phyloP scores from a whole-genome alignment of 2,888 invertebrate genomes.

The Pachliopta kotzebuea region DNA sequence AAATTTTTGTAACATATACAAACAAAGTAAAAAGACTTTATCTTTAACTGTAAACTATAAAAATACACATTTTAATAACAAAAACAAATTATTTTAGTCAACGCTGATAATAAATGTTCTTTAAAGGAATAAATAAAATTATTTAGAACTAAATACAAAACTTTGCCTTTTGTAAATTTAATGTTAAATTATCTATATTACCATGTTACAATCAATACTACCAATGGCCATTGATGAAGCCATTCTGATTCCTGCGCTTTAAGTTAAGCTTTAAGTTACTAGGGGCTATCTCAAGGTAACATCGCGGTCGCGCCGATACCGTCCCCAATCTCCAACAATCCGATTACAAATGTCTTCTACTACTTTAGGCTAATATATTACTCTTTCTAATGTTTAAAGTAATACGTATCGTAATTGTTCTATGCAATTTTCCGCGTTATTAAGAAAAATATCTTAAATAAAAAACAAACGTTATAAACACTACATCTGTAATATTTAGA shows the following conservation, averaged over 20 bases:
- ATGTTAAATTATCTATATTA: neutral
- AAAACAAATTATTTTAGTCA: no score
- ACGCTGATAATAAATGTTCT: no score
- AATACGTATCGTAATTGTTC: neutral
- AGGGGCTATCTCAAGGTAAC: slow-evolving; percentile 45
- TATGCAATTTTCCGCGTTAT: no score
- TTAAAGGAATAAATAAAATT: no score
- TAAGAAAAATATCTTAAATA: no score
- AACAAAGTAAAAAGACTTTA: no score
- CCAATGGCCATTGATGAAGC: slow-evolving; percentile 34
- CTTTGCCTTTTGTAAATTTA: neutral
- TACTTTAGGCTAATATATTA: slow-evolving; percentile 41
- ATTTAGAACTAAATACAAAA: neutral
- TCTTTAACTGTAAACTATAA: no score
- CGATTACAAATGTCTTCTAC: slow-evolving; percentile 51
- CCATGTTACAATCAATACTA: slow-evolving; percentile 9
- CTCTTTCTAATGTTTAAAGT: slow-evolving; percentile 21
- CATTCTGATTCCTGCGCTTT: slow-evolving; percentile 32
- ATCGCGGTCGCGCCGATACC: slow-evolving; percentile 46
- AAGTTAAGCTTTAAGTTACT: slow-evolving; percentile 39
- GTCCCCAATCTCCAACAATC: slow-evolving; percentile 41
- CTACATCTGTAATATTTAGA: no score
- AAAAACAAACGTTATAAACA: no score
- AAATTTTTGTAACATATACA: no score
- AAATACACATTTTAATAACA: no score